Base-by-base conservation (phyloP, 2,113 vertebrate species). In the Heliornis fulica region DNA sequence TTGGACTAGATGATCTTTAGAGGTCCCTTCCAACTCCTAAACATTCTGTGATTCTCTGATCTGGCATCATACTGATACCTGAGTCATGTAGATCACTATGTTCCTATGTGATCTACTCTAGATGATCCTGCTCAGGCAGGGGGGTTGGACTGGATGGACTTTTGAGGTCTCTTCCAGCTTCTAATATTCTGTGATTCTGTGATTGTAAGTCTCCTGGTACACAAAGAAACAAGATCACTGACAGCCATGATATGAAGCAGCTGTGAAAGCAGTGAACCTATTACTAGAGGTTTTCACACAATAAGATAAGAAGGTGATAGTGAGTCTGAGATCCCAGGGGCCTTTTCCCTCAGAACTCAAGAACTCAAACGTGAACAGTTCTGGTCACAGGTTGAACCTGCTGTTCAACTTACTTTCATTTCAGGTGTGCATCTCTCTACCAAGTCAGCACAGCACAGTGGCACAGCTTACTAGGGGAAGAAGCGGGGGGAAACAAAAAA, bases 151-250 rank as follows among this genome's bases (percentile, higher is more conserved):
- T n/a, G n/a, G n/a, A n/a, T n/a, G n/a, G n/a, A n/a, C n/a, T n/a
- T n/a, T n/a, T n/a, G n/a, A n/a, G n/a, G n/a, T n/a, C n/a, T n/a
- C n/a, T n/a, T n/a, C n/a, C n/a, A n/a, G n/a, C n/a, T n/a, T n/a
- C n/a, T n/a, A n/a, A n/a, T n/a, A n/a, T n/a, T n/a, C n/a, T n/a
- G n/a, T n/a, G n/a, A n/a, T n/a, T n/a, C n/a, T n/a, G n/a, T n/a
- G n/a, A n/a, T 25, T n/a, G 0, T 9, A 85, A 71, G 20, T 50
- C 5, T 41, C 18, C 15, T 15, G 4, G 9, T 11, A 77, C 9
- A n/a, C 13, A 65, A 57, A n/a, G 10, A 53, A 93, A 75, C 9
- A 65, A 75, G 38, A 17, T 17, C 61, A 91, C 5, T 66, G 60
- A 38, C 20, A 68, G 25, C 11, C 10, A 19, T 40, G 6, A 34